Conservation (phyloP, 2,888 invertebrate species). For the Pammene fasciana region DNA sequence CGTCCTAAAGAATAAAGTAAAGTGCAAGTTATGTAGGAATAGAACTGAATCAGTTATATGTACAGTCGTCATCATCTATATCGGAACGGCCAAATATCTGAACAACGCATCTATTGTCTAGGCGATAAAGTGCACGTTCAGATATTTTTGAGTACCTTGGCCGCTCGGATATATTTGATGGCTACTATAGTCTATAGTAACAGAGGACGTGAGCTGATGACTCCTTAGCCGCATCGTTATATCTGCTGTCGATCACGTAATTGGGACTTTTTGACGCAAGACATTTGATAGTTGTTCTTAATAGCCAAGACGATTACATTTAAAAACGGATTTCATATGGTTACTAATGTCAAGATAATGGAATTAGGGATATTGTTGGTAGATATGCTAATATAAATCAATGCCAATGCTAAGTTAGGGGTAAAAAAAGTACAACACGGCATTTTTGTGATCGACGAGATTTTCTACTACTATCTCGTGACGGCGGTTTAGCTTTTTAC, state of each 20-base stretch:
- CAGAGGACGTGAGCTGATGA: background rate
- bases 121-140: too few relatives aligned
- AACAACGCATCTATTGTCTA: too few relatives aligned
- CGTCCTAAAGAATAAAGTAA: background rate
- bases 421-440: constrained; percentile 8
- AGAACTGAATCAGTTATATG: background rate
- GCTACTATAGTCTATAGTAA: too few relatives aligned
- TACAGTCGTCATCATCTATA: too few relatives aligned
- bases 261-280: constrained; percentile 22
- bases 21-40: background rate
- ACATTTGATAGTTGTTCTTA: constrained; percentile 23
- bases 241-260: background rate
- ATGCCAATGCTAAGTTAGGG: constrained; percentile 22
- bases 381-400: constrained; percentile 13
- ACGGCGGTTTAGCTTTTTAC: background rate
- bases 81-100: too few relatives aligned
- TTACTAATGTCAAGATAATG: constrained; percentile 6
- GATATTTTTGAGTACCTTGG: too few relatives aligned
- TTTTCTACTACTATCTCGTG: background rate
- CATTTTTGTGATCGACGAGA: background rate
- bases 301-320: constrained; percentile 9
- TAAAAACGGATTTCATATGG: constrained; percentile 6
- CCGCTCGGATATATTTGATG: too few relatives aligned
- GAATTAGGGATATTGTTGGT: constrained; percentile 1
- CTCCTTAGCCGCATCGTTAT: constrained; percentile 12